Base-by-base conservation (phyloP, 2,888 invertebrate genomes). In the Parelbella ahira region DNA sequence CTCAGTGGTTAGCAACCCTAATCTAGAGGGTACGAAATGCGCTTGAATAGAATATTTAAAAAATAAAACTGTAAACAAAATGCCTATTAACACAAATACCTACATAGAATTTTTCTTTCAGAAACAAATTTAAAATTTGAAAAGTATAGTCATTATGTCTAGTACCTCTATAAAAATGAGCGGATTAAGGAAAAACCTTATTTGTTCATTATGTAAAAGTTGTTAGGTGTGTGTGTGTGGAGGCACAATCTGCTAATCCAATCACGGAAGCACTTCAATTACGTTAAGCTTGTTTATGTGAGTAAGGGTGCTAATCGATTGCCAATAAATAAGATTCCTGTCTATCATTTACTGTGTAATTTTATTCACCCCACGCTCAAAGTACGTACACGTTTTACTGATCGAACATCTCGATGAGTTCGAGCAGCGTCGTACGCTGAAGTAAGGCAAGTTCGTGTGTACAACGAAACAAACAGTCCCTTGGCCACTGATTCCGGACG, bases 181-280 rank as follows among this genome's bases (percentile, higher is more conserved):
- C n/a, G n/a, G n/a, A n/a, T n/a, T n/a, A n/a, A n/a, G n/a, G 41
- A 12, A 25, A 9, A 41, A 34, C 8, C 21, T 13, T 27, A 33
- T 41, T 27, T 41, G 37, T 45, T 44, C 10, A 39, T 49, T 54
- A 49, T 47, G 38, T 56, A 48, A 52, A 53, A 51, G 47, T 39
- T 42, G 45, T 51, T 44, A 47, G 44, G 34, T 48, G 48, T 11
- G 23, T 38, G 21, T 15, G n/a, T n/a, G n/a, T n/a, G n/a, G 12
- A 41, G 49, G 50, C 37, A 44, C 50, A 54, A 60, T 60, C 57
- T 63, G 64, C 63, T 71, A 72, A 81, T 76, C 73, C 71, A 78
- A 81, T 81, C 76, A 77, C 53, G 56, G 61, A 56, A 67, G 66
- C 72, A 73, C 76, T 80, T 68, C 70, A 75, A 80, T 81, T 79